Evolutionary conservation across 1,140 invertebrate species (phyloP).

Genomic region (Monomorium pharaonis): DNA sequence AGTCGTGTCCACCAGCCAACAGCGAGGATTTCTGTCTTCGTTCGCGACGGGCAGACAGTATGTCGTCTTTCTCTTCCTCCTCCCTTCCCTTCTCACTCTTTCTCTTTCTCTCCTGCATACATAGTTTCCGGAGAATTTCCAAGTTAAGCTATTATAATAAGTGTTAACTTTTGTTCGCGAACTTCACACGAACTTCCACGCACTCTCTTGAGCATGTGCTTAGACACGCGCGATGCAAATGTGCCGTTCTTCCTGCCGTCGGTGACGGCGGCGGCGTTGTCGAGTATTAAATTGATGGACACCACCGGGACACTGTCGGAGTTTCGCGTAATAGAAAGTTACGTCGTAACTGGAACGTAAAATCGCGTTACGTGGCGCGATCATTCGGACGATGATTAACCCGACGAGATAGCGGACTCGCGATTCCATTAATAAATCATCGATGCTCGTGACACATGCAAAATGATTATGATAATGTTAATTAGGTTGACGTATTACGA

Average conservation of each 20-base stretch:
- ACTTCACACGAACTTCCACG: neutral
- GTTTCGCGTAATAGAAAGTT: constrained; percentile 44
- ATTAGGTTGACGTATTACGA: constrained; percentile 17
- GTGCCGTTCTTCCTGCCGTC: neutral
- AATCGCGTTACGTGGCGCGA: constrained; percentile 29
- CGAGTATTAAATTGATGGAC: constrained; percentile 47
- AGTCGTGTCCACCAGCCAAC: constrained; percentile 5
- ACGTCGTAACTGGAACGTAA: constrained; percentile 39
- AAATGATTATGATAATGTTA: constrained; percentile 27
- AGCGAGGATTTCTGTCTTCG: neutral
- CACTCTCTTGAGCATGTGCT: neutral
- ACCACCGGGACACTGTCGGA: constrained; percentile 5
- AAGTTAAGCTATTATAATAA: constrained; percentile 42
- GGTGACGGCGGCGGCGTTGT: neutral
- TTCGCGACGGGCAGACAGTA: neutral
- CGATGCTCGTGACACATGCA: neutral
- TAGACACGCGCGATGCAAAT: constrained; percentile 32
- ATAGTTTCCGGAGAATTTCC: constrained; percentile 14
- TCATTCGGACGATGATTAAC: constrained; percentile 51
- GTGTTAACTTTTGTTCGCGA: constrained; percentile 27
- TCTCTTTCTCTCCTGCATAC: neutral
- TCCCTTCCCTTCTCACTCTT: neutral
- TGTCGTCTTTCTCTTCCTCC: neutral
- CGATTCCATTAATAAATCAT: constrained; percentile 44
- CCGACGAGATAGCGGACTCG: neutral